phyloP scores from a whole-genome alignment of 2,113 vertebrate species.

The Columba livia region DNA sequence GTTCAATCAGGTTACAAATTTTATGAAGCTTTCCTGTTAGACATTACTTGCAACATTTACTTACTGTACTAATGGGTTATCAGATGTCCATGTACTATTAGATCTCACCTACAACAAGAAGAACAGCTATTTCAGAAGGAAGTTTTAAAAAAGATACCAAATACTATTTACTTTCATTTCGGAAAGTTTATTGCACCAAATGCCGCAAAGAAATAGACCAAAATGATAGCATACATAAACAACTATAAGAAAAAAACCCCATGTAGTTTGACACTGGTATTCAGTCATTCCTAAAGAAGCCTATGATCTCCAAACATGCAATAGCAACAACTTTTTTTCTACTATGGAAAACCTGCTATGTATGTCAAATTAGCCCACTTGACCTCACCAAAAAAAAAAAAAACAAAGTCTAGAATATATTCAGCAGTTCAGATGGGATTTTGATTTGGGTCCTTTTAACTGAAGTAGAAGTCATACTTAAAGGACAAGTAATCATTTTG shows the following conservation, averaged over 20 bases:
- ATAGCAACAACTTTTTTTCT: conserved; percentile 50
- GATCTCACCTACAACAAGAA: background rate
- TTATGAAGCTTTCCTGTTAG: background rate
- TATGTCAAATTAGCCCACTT: conserved; percentile 17
- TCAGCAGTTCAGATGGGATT: background rate
- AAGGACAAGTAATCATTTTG: background rate
- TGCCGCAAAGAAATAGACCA: conserved; percentile 72
- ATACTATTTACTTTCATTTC: conserved; percentile 39
- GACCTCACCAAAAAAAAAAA: background rate
- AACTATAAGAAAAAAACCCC: conserved; percentile 55
- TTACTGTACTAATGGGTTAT: background rate
- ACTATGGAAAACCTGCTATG: conserved; percentile 42
- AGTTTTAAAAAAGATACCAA: conserved; percentile 6
- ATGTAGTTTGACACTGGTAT: conserved; percentile 60
- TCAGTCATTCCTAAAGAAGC: conserved; percentile 63
- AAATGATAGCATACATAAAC: conserved; percentile 65
- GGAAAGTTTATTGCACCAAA: conserved; percentile 84
- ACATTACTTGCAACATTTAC: background rate
- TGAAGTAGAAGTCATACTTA: conserved; percentile 12
- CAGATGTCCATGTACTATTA: accelerated
- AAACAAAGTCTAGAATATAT: background rate
- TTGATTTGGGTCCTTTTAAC: conserved; percentile 4
- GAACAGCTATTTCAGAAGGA: background rate
- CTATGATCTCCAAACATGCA: conserved; percentile 62
- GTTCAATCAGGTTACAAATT: background rate